A percentile compares a stretch with the other conserved stretches of the same genome.
Conservation (phyloP, 2,888 invertebrate species). For the Leptinotarsa tumamoca region DNA sequence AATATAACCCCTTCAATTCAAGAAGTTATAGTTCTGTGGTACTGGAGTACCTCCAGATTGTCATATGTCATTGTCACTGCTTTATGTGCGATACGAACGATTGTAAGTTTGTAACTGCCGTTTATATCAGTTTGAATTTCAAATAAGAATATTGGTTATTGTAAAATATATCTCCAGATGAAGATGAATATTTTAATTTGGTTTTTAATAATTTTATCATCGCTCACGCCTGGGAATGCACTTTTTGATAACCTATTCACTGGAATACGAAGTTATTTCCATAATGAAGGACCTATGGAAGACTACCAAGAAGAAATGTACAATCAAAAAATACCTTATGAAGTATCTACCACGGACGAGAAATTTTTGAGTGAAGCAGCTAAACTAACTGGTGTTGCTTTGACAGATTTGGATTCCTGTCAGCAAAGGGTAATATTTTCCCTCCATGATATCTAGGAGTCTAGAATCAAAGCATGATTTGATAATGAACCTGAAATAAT, state of each 20-base stretch:
- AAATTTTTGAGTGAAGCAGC: slow-evolving; percentile 74
- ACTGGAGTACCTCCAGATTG: too few species aligned
- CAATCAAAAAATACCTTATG: slow-evolving; percentile 66
- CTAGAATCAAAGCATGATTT: background rate
- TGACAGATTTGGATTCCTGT: slow-evolving; percentile 73
- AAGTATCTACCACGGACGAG: slow-evolving; percentile 71
- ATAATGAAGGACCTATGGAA: slow-evolving; percentile 46
- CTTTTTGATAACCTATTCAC: slow-evolving; percentile 19
- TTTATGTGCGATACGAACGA: too few species aligned
- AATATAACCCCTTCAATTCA: too few species aligned
- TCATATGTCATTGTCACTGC: too few species aligned
- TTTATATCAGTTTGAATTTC: background rate
- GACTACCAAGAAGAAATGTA: slow-evolving; percentile 47
- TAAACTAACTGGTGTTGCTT: slow-evolving; percentile 70
- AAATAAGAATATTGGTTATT: background rate
- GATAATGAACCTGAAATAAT: background rate
- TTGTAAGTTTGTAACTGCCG: background rate
- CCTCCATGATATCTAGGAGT: background rate
- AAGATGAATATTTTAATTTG: background rate
- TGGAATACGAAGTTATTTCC: slow-evolving; percentile 53
- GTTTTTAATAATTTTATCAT: slow-evolving; percentile 20
- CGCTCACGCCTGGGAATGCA: slow-evolving; percentile 18
- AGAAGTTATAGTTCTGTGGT: too few species aligned
- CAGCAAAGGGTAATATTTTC: slow-evolving; percentile 70
- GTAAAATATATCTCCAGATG: background rate